Percentiles rank a stretch among this genome's conserved stretches.
These are phyloP conservation scores for Clarias macrocephalus DNA, from an alignment of 2,113 vertebrate species.

Conservation along the genomic window DNA sequence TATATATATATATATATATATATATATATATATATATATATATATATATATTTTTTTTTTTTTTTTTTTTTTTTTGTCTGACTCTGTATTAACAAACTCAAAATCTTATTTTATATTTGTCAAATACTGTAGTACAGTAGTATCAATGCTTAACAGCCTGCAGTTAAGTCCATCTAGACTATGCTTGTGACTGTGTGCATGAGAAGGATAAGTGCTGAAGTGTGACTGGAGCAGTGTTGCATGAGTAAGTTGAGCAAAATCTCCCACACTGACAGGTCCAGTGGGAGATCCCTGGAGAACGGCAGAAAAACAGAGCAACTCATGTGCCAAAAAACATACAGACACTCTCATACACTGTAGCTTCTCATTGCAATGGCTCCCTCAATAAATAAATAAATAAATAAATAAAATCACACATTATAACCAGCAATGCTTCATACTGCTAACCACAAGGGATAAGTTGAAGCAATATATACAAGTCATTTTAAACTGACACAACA, in stretches of 20 bases:
- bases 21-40: too few relatives aligned
- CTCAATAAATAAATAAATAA: not conserved
- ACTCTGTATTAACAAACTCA: not conserved
- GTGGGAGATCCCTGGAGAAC: not conserved
- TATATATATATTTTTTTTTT: too few relatives aligned
- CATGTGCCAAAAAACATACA: conserved; percentile 21
- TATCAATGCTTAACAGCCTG: not conserved
- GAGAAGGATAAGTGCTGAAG: conserved; percentile 25
- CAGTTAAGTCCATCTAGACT: not conserved
- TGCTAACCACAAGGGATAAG: not conserved
- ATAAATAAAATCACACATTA: not conserved
- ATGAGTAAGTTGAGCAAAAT: conserved; percentile 21
- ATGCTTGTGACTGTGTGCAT: not conserved
- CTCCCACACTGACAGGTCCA: conserved; percentile 4
- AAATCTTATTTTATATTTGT: not conserved
- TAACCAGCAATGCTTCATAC: not conserved
- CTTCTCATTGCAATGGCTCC: conserved; percentile 5
- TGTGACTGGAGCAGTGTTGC: conserved; percentile 5
- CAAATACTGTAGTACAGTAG: not conserved
- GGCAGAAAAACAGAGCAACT: conserved; percentile 26
- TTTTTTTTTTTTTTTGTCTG: too few relatives aligned
- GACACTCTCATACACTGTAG: not conserved
- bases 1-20: too few relatives aligned
- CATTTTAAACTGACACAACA: not conserved
- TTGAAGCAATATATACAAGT: not conserved